Evolutionary conservation across 1,140 invertebrate genomes (phyloP).

Genomic region (Tetramorium simillimum): DNA sequence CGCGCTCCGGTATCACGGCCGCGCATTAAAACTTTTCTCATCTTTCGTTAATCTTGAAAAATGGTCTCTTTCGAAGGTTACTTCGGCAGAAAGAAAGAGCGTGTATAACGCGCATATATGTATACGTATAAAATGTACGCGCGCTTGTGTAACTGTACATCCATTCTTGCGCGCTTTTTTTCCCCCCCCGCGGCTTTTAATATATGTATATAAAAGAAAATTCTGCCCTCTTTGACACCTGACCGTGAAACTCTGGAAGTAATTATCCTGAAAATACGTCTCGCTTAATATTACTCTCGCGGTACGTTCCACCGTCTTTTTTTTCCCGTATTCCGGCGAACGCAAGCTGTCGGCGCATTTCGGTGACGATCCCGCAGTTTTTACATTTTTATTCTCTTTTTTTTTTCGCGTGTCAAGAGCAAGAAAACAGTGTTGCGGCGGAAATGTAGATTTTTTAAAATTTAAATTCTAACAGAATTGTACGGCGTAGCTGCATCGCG

Average conservation of each 20-base stretch:
- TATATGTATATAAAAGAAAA: not conserved
- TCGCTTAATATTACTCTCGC: slow-evolving; percentile 62
- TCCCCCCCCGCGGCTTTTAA: not conserved
- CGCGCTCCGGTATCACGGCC: slow-evolving; percentile 66
- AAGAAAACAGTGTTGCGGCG: not conserved
- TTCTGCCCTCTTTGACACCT: not conserved
- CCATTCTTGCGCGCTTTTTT: not conserved
- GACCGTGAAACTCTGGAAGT: slow-evolving; percentile 42
- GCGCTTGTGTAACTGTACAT: not conserved
- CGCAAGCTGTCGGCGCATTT: slow-evolving; percentile 5
- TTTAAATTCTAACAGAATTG: slow-evolving; percentile 56
- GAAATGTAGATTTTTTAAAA: slow-evolving; percentile 46
- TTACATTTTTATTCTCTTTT: not conserved
- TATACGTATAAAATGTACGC: not conserved
- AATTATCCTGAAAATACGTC: slow-evolving; percentile 72
- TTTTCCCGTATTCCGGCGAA: not conserved
- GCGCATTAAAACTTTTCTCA: slow-evolving; percentile 84
- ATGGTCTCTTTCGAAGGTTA: slow-evolving; percentile 71
- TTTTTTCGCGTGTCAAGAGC: not conserved
- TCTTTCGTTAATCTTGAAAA: slow-evolving; percentile 83
- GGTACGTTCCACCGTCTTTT: slow-evolving; percentile 1
- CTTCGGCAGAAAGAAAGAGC: slow-evolving; percentile 24
- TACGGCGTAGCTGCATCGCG: not conserved
- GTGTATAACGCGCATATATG: not conserved
- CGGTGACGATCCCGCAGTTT: not conserved